Conservation (phyloP, 2,888 invertebrate species). For the Hecatera dysodea region DNA sequence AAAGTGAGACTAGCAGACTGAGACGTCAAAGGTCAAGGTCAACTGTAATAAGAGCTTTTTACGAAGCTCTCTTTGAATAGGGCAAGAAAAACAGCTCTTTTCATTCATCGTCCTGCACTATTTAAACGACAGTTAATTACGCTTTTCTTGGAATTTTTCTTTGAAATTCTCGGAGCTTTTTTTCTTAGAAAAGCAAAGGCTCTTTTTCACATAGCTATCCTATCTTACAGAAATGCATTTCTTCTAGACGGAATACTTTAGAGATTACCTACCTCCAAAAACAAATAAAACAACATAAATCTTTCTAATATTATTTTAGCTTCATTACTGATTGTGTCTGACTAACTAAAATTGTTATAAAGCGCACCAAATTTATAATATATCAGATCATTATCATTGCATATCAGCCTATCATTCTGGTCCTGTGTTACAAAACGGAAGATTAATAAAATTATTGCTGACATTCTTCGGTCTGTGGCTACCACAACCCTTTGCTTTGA, state of each 20-base stretch:
- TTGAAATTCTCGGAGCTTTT: neutral
- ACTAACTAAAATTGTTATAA: neutral
- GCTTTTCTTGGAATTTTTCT: neutral
- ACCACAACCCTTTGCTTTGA: neutral
- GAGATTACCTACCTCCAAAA: too few species aligned
- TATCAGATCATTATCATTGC: neutral
- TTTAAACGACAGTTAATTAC: neutral
- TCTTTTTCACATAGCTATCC: neutral
- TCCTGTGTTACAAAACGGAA: neutral
- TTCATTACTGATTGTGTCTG: too few species aligned
- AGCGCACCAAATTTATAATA: neutral
- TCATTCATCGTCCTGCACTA: conserved; percentile 23
- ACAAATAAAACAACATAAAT: too few species aligned
- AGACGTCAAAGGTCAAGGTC: conserved; percentile 20
- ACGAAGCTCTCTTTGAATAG: conserved; percentile 12
- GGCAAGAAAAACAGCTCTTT: conserved; percentile 11
- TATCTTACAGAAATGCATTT: too few species aligned
- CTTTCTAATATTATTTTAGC: too few species aligned
- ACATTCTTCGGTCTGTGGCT: neutral
- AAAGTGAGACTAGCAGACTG: conserved; percentile 17
- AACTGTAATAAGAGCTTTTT: conserved; percentile 3
- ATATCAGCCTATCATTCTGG: neutral
- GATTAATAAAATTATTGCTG: neutral
- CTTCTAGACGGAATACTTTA: too few species aligned
- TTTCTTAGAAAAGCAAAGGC: neutral